Evolutionary conservation across 2,888 invertebrate genomes (phyloP).

Genomic region (Hirtodrosophila trivittata): DNA sequence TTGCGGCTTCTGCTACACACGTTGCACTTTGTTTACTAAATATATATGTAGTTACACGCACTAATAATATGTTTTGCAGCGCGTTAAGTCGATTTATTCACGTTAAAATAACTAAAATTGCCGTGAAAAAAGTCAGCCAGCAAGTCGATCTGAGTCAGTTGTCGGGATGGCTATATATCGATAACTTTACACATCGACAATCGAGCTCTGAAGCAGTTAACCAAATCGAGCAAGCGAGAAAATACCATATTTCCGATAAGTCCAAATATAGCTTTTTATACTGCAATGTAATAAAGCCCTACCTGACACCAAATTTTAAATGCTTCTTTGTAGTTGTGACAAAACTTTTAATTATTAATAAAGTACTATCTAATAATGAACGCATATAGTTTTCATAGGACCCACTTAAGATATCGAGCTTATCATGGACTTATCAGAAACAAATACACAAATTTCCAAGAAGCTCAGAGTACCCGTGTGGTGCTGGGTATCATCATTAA

Average conservation of each 20-base stretch:
- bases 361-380: background rate
- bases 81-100: slow-evolving; percentile 16
- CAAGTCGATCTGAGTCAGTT: slow-evolving; percentile 72
- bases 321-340: background rate
- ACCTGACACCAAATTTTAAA: slow-evolving; percentile 4
- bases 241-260: slow-evolving; percentile 19
- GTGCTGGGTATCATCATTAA: too few species aligned
- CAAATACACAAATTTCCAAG: too few species aligned
- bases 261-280: slow-evolving; percentile 20
- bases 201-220: background rate
- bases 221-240: background rate
- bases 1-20: slow-evolving; percentile 43
- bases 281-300: background rate
- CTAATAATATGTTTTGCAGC: slow-evolving; percentile 15
- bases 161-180: slow-evolving; percentile 46
- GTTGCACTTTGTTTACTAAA: slow-evolving; percentile 33
- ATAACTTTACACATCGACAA: too few species aligned
- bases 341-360: background rate
- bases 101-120: slow-evolving; percentile 41
- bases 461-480: too few species aligned
- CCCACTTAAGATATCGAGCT: slow-evolving; percentile 14
- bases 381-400: background rate
- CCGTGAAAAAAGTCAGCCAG: slow-evolving; percentile 69
- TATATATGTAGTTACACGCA: slow-evolving; percentile 23
- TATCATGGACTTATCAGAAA: too few species aligned